phyloP scores from a whole-genome alignment of 2,113 vertebrate genomes.

The Gadus macrocephalus region DNA sequence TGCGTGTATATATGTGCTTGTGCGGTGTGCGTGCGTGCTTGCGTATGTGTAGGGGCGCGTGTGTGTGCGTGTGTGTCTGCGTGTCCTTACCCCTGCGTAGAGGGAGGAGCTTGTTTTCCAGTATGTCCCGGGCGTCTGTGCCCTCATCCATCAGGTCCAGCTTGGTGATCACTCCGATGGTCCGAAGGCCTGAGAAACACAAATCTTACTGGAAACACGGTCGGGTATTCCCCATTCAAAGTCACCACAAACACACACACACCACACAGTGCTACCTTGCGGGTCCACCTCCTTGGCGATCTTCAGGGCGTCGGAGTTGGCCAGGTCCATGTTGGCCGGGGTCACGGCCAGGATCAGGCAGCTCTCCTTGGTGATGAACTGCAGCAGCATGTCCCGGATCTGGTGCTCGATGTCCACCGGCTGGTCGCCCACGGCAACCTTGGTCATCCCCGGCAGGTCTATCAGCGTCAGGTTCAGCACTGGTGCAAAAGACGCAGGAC shows the following conservation, averaged over 20 bases:
- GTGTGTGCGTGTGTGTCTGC: not conserved
- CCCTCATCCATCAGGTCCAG: slow-evolving; percentile 97
- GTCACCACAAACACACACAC: not conserved
- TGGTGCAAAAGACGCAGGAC: slow-evolving; percentile 44
- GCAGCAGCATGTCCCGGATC: slow-evolving; percentile 92
- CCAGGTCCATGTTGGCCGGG: slow-evolving; percentile 89
- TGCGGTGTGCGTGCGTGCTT: no score
- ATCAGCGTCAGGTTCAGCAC: slow-evolving; percentile 91
- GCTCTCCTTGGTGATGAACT: slow-evolving; percentile 91
- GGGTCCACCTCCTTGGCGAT: slow-evolving; percentile 93
- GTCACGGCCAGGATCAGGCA: slow-evolving; percentile 92
- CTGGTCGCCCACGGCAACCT: slow-evolving; percentile 93
- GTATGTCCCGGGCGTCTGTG: slow-evolving; percentile 87
- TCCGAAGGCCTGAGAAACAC: slow-evolving; percentile 78
- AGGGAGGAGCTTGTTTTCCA: slow-evolving; percentile 94
- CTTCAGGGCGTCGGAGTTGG: slow-evolving; percentile 94
- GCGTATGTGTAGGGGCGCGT: not conserved
- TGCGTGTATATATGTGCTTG: no score
- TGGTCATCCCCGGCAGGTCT: slow-evolving; percentile 95
- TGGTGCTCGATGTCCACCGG: slow-evolving; percentile 91
- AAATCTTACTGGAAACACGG: not conserved
- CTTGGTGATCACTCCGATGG: slow-evolving; percentile 96
- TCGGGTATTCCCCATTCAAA: not conserved
- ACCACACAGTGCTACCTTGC: slow-evolving; percentile 70
- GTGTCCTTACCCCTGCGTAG: slow-evolving; percentile 79